A percentile compares a stretch with the other conserved stretches of the same genome.
Conservation (phyloP, 2,888 invertebrate species). For the Rhorus exstirpatorius region DNA sequence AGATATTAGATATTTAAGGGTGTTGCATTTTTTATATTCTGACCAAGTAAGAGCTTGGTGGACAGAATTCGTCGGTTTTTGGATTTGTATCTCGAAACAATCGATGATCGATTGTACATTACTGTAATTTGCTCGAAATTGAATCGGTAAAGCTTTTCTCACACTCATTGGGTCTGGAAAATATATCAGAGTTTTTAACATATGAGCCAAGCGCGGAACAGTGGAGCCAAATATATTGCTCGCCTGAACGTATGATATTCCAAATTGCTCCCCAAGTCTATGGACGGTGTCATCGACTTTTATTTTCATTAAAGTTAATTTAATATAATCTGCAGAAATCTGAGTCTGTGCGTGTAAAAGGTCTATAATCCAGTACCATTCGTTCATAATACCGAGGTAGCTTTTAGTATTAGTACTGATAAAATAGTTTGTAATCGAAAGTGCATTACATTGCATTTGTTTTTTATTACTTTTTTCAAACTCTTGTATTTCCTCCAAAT, state of each 20-base stretch:
- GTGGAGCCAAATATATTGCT: slow-evolving; percentile 48
- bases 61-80: slow-evolving; percentile 75
- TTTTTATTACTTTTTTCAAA: neutral
- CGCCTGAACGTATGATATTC: slow-evolving; percentile 32
- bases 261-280: slow-evolving; percentile 56
- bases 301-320: slow-evolving; percentile 62
- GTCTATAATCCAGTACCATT: slow-evolving; percentile 53
- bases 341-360: slow-evolving; percentile 16
- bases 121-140: slow-evolving; percentile 70
- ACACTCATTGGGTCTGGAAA: slow-evolving; percentile 51
- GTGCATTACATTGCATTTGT: slow-evolving; percentile 4
- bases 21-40: slow-evolving; percentile 77
- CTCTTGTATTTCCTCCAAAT: neutral
- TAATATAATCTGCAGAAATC: slow-evolving; percentile 29
- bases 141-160: slow-evolving; percentile 63
- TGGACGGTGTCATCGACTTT: slow-evolving; percentile 56
- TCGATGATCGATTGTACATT: slow-evolving; percentile 76
- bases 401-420: slow-evolving; percentile 44
- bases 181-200: slow-evolving; percentile 54
- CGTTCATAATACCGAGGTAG: slow-evolving; percentile 47
- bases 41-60: slow-evolving; percentile 77
- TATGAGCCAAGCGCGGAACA: slow-evolving; percentile 46
- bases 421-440: slow-evolving; percentile 42
- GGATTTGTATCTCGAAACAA: slow-evolving; percentile 78
- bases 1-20: slow-evolving; percentile 78